Conservation (phyloP, 2,797 vertebrate genomes). For the Masticophis lateralis region DNA sequence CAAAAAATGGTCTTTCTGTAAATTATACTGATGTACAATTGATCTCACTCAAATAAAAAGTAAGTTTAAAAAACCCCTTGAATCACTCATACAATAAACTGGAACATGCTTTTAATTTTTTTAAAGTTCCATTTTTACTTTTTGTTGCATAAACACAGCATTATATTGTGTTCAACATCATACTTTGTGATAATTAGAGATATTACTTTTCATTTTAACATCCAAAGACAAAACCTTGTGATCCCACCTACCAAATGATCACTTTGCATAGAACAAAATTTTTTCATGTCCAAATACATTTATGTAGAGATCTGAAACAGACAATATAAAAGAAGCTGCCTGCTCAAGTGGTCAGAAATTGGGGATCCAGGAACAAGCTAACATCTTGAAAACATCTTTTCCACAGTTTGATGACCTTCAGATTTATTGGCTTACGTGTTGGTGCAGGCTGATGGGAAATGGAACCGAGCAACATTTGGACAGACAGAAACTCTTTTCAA, state of each 20-base stretch:
- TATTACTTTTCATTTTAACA: no score
- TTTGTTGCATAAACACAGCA: no score
- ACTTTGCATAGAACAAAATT: neutral
- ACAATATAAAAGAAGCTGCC: neutral
- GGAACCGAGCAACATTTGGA: neutral
- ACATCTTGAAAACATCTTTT: neutral
- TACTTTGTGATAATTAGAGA: no score
- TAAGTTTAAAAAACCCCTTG: neutral
- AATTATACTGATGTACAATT: neutral
- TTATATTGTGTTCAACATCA: no score
- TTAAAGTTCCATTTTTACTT: no score
- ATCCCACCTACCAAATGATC: neutral
- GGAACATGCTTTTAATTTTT: no score
- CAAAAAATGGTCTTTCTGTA: conserved; percentile 16
- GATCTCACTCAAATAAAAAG: neutral
- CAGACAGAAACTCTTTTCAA: neutral
- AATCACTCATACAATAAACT: neutral
- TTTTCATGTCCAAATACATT: neutral
- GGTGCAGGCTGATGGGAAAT: neutral
- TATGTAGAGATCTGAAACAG: neutral
- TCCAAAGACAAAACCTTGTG: neutral
- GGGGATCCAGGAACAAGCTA: neutral
- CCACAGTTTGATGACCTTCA: neutral
- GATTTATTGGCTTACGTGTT: neutral
- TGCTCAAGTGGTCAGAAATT: neutral